Conservation (phyloP, 1,140 invertebrate genomes). For the Neodiprion lecontei region DNA sequence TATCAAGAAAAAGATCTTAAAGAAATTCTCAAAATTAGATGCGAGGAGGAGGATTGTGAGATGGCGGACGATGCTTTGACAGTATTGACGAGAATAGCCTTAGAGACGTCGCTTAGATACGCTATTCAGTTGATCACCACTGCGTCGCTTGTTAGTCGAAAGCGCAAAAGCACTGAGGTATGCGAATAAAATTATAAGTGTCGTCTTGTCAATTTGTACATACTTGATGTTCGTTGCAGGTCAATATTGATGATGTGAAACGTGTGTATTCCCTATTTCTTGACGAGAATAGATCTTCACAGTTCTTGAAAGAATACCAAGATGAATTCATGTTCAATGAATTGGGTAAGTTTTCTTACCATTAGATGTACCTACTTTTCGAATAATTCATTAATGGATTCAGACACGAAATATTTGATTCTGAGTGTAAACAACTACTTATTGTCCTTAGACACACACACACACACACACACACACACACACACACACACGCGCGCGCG, state of each 20-base stretch:
- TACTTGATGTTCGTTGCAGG: conserved; percentile 54
- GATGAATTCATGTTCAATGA: conserved; percentile 94
- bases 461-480: no score
- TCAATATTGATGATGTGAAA: conserved; percentile 91
- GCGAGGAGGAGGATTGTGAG: conserved; percentile 97
- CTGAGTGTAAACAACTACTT: no score
- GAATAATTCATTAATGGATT: no score
- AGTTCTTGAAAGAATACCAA: conserved; percentile 95
- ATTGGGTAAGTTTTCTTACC: conserved; percentile 48
- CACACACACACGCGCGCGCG: no score
- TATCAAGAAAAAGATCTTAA: conserved; percentile 90
- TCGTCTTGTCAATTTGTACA: not conserved
- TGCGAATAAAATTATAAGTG: conserved; percentile 9
- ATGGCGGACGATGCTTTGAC: conserved; percentile 91
- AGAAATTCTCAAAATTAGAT: conserved; percentile 92
- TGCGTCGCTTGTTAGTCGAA: conserved; percentile 85
- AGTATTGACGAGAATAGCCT: conserved; percentile 90
- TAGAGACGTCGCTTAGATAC: conserved; percentile 93
- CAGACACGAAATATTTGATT: no score
- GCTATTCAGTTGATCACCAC: conserved; percentile 99
- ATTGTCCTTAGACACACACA: no score
- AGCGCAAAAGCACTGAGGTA: conserved; percentile 84
- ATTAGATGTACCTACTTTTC: not conserved
- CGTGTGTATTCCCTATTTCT: conserved; percentile 94
- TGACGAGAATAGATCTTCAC: conserved; percentile 90